phyloP scores from a whole-genome alignment of 2,113 vertebrate species.

The Talpa occidentalis region DNA sequence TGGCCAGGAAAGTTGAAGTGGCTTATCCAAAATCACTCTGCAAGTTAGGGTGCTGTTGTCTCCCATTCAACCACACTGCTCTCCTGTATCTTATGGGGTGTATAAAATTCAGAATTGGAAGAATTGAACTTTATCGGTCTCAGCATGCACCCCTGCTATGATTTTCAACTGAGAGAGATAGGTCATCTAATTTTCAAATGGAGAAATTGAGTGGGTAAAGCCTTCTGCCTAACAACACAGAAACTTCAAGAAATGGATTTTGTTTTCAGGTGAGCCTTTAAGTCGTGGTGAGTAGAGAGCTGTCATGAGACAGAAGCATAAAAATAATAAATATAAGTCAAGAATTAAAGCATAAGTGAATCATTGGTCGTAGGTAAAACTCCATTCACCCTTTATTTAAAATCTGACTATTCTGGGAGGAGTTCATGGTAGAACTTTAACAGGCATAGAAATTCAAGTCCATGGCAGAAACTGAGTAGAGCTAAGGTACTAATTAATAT shows the following conservation, averaged over 20 bases:
- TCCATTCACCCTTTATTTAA: background rate
- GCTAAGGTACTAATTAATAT: background rate
- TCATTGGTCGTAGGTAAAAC: background rate
- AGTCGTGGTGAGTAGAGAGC: background rate
- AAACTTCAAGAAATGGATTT: constrained; percentile 25
- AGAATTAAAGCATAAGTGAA: background rate
- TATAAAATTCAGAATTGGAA: background rate
- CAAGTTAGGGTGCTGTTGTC: background rate
- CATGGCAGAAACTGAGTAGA: background rate
- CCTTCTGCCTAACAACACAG: background rate
- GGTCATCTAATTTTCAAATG: background rate
- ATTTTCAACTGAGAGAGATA: background rate
- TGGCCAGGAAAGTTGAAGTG: background rate
- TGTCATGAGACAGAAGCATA: background rate
- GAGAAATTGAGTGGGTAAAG: background rate
- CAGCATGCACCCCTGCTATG: background rate
- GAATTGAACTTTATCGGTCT: background rate
- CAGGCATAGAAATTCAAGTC: background rate
- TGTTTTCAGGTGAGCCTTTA: background rate
- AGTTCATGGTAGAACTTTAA: background rate
- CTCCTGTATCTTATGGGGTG: background rate
- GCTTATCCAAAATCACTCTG: background rate
- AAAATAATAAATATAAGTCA: background rate
- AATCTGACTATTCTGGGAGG: background rate
- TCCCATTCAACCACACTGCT: background rate